Conservation (phyloP, 1,140 invertebrate species). For the Drosophila persimilis region DNA sequence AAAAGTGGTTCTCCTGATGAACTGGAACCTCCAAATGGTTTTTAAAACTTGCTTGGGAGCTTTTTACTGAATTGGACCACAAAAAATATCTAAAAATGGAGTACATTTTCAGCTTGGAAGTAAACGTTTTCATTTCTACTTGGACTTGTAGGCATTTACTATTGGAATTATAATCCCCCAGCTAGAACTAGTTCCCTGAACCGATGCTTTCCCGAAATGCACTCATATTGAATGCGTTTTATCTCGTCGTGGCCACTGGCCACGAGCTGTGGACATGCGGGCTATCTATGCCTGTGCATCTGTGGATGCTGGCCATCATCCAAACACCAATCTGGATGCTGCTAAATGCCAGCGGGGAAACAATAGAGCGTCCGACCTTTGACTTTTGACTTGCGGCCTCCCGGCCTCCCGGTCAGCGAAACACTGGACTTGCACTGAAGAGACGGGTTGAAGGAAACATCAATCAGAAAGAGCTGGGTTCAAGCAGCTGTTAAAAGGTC, state of each 20-base stretch:
- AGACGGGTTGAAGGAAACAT: slow-evolving; percentile 36
- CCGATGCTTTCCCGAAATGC: too few relatives aligned
- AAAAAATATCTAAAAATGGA: too few relatives aligned
- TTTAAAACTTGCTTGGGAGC: too few relatives aligned
- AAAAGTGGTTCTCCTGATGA: too few relatives aligned
- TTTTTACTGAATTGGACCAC: too few relatives aligned
- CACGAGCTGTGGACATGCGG: slow-evolving; percentile 4
- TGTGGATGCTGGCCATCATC: slow-evolving; percentile 6
- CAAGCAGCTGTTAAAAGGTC: slow-evolving; percentile 51
- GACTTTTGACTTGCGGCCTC: slow-evolving; percentile 12
- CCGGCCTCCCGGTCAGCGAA: not conserved
- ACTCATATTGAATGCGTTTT: slow-evolving; percentile 6
- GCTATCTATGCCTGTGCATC: slow-evolving; percentile 42
- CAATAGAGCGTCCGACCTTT: slow-evolving; percentile 32
- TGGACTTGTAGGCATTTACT: too few relatives aligned
- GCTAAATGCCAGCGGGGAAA: slow-evolving; percentile 12
- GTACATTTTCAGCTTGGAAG: too few relatives aligned
- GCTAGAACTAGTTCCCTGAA: not conserved
- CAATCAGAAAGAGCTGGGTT: slow-evolving; percentile 48
- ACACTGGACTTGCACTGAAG: not conserved
- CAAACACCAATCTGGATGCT: slow-evolving; percentile 7
- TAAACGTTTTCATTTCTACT: too few relatives aligned
- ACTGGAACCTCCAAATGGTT: too few relatives aligned
- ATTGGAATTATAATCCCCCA: not conserved
- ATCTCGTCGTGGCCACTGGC: slow-evolving; percentile 20